Conservation (phyloP, 2,888 invertebrate species). For the Trissolcus brochymenae region DNA sequence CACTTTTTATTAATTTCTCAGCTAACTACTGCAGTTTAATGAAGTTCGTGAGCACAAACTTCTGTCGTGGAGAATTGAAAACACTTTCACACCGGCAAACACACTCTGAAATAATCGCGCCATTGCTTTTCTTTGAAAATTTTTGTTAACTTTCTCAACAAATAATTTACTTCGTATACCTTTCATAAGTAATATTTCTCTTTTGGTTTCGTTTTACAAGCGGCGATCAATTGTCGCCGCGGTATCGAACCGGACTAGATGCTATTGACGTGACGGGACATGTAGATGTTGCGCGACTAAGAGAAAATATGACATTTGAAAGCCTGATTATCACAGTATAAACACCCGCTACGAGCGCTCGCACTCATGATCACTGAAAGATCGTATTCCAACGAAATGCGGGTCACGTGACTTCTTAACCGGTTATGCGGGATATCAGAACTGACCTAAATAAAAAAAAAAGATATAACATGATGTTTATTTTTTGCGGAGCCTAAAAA, state of each 20-base stretch:
- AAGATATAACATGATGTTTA: neutral
- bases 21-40: constrained; percentile 32
- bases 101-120: constrained; percentile 34
- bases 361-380: constrained; percentile 50
- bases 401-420: constrained; percentile 52
- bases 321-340: constrained; percentile 57
- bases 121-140: constrained; percentile 10
- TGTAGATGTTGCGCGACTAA: constrained; percentile 28
- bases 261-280: constrained; percentile 24
- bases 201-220: neutral
- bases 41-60: constrained; percentile 17
- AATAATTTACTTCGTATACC: constrained; percentile 37
- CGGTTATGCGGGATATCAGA: constrained; percentile 53
- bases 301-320: constrained; percentile 55
- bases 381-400: constrained; percentile 45
- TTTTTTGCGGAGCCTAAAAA: neutral
- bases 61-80: constrained; percentile 21
- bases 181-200: constrained; percentile 8
- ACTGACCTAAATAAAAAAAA: constrained; percentile 44
- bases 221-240: constrained; percentile 4
- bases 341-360: constrained; percentile 53
- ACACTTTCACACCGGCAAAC: constrained; percentile 27
- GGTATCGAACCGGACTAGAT: constrained; percentile 17
- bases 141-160: constrained; percentile 27
- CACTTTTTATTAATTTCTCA: constrained; percentile 31